phyloP scores from a whole-genome alignment of 1,140 invertebrate genomes.

The Aplysia californica region DNA sequence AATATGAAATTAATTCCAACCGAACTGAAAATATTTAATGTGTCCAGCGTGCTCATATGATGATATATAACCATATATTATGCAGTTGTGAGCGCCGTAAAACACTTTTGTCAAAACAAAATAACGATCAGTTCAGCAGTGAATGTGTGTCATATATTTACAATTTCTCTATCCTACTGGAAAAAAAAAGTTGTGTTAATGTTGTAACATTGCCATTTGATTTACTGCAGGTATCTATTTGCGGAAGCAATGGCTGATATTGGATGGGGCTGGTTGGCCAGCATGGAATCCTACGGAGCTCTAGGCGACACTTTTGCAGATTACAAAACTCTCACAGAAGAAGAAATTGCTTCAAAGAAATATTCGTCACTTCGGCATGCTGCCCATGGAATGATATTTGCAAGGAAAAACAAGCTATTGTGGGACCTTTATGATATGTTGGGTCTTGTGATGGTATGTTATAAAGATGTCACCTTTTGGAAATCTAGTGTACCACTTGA shows the following conservation, averaged over 20 bases:
- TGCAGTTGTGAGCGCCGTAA: no score
- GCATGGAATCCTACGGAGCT: slow-evolving; percentile 45
- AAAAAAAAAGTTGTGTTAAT: no score
- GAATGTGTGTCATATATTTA: no score
- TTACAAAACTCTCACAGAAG: slow-evolving; percentile 31
- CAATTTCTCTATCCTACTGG: no score
- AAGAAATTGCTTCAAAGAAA: slow-evolving; percentile 22
- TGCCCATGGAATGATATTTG: slow-evolving; percentile 61
- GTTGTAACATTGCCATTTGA: no score
- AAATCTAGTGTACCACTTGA: background rate
- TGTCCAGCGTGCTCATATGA: no score
- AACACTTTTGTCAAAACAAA: no score
- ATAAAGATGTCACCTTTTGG: background rate
- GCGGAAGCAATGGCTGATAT: slow-evolving; percentile 41
- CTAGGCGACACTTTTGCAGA: slow-evolving; percentile 43
- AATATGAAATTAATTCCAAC: no score
- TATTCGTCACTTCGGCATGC: slow-evolving; percentile 48
- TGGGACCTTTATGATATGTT: slow-evolving; percentile 49
- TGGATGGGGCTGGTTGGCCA: slow-evolving; percentile 43
- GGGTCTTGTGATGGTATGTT: slow-evolving; percentile 48
- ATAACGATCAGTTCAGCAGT: no score
- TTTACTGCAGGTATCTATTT: no score
- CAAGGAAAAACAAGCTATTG: slow-evolving; percentile 39
- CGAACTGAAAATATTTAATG: no score
- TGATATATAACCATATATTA: no score